A percentile compares a stretch with the other conserved stretches of the same genome.
phyloP scores from a whole-genome alignment of 2,888 invertebrate species.

The Nesidiocoris tenuis region DNA sequence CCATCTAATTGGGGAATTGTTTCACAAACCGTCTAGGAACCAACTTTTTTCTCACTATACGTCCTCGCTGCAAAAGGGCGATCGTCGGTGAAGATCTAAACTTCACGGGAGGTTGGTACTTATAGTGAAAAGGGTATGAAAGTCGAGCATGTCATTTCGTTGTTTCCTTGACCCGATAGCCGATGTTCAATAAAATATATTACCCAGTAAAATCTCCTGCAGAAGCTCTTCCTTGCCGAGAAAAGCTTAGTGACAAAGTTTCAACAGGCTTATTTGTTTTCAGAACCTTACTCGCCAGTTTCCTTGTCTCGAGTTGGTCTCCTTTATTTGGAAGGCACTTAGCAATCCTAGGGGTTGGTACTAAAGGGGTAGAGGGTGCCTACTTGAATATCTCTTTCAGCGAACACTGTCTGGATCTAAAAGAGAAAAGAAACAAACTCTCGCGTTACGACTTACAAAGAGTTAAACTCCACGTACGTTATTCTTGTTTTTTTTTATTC shows the following conservation, averaged over 20 bases:
- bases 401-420: not conserved
- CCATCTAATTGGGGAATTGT: no score
- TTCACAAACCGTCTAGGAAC: no score
- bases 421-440: constrained; percentile 11
- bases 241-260: constrained; percentile 1
- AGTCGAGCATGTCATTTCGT: not conserved
- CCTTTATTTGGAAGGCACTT: constrained; percentile 10
- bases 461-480: constrained; percentile 3
- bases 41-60: no score
- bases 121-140: no score
- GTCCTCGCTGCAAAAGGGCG: no score
- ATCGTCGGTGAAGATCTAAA: no score
- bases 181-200: not conserved
- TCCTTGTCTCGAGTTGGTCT: not conserved
- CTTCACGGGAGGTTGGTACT: no score
- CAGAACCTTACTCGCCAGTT: not conserved
- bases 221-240: not conserved
- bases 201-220: constrained; percentile 14
- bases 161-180: not conserved
- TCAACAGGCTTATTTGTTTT: constrained; percentile 16
- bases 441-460: constrained; percentile 10
- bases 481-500: not conserved
- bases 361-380: not conserved
- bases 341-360: not conserved
- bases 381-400: not conserved